phyloP scores from a whole-genome alignment of 2,113 vertebrate genomes.

The Rhinolophus sinicus region DNA sequence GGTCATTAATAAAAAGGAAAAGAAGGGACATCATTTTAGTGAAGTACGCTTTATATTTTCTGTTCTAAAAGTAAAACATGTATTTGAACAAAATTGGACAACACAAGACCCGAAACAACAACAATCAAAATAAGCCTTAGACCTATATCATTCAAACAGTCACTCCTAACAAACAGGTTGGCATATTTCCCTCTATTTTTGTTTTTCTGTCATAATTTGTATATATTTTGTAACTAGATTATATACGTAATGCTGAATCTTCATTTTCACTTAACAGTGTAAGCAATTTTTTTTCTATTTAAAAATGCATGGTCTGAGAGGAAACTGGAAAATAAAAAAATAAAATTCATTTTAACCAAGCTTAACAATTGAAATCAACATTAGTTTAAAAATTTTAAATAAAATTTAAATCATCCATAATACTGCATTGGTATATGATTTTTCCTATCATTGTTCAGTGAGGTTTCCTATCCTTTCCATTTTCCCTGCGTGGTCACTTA shows the following conservation, averaged over 20 bases:
- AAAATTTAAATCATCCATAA: neutral
- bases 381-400: neutral
- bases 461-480: neutral
- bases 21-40: neutral
- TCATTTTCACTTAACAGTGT: slow-evolving; percentile 11
- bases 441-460: neutral
- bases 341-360: neutral
- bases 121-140: neutral
- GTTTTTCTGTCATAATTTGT: neutral
- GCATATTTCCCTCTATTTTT: neutral
- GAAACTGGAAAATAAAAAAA: neutral
- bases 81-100: neutral
- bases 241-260: neutral
- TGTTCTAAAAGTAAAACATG: neutral
- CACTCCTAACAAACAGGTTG: neutral
- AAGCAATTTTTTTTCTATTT: neutral
- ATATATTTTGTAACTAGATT: neutral
- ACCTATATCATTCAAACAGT: neutral
- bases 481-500: neutral
- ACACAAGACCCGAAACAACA: neutral
- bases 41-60: neutral
- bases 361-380: neutral
- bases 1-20: neutral
- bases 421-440: neutral
- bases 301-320: neutral